Conservation (phyloP, 2,888 invertebrate species). For the Drosophila tripunctata region DNA sequence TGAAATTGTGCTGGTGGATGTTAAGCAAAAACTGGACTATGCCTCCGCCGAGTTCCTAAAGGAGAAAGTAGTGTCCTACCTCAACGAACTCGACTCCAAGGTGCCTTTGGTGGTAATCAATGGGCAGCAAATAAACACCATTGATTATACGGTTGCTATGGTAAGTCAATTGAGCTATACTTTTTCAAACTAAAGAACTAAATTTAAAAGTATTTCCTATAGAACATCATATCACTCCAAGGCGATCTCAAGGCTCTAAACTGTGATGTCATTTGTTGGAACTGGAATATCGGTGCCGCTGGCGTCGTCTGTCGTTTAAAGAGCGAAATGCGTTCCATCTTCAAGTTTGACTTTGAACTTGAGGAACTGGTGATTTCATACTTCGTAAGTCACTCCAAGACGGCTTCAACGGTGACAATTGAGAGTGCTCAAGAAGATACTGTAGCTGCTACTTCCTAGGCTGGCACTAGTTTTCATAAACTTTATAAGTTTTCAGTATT, state of each 20-base stretch:
- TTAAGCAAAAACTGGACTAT: constrained; percentile 90
- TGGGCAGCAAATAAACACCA: constrained; percentile 86
- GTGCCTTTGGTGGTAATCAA: constrained; percentile 89
- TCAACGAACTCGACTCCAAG: constrained; percentile 87
- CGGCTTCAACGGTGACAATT: constrained; percentile 69
- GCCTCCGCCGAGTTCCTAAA: constrained; percentile 92
- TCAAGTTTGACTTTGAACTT: constrained; percentile 69
- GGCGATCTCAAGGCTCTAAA: constrained; percentile 85
- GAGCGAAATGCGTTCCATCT: constrained; percentile 67
- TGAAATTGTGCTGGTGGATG: constrained; percentile 87
- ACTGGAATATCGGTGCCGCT: constrained; percentile 83
- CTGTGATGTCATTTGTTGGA: constrained; percentile 85
- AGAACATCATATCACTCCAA: constrained; percentile 86
- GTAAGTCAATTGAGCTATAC: constrained; percentile 80
- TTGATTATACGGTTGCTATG: constrained; percentile 87
- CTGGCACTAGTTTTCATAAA: background rate
- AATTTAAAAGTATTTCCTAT: background rate
- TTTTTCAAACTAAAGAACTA: background rate
- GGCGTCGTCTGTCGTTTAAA: constrained; percentile 81
- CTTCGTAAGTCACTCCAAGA: constrained; percentile 80
- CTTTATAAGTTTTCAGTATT: constrained; percentile 38
- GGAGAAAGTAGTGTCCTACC: constrained; percentile 89
- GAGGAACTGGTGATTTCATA: constrained; percentile 80
- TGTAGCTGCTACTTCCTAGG: background rate
- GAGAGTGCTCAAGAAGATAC: constrained; percentile 24